phyloP scores from a whole-genome alignment of 2,797 vertebrate genomes.

The Lacerta agilis region DNA sequence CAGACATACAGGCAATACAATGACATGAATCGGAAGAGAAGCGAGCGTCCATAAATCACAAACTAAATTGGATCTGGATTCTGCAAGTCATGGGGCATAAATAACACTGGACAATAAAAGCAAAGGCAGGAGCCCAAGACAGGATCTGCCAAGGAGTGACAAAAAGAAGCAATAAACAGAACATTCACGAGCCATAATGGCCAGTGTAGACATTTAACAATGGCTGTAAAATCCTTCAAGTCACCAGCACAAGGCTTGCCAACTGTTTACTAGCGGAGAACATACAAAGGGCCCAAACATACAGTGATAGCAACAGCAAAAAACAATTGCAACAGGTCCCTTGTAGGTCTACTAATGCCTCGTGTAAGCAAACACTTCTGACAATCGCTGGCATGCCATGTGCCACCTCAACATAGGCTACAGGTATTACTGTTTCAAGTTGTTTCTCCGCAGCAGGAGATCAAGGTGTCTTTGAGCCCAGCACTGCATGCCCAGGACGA shows the following conservation, averaged over 20 bases:
- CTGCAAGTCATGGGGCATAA: background rate
- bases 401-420: background rate
- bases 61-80: background rate
- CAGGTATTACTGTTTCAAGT: too few species aligned
- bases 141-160: background rate
- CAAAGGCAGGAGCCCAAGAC: background rate
- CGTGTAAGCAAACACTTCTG: background rate
- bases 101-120: background rate
- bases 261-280: background rate
- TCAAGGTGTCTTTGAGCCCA: too few species aligned
- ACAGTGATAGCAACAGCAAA: background rate
- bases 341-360: background rate
- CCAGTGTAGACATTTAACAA: background rate
- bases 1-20: rapidly evolving
- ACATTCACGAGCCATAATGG: background rate
- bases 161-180: background rate
- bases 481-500: too few species aligned
- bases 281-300: background rate
- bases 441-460: too few species aligned
- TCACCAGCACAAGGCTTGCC: background rate
- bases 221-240: conserved; percentile 19
- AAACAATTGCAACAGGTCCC: background rate
- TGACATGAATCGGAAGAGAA: rapidly evolving
- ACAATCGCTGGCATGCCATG: background rate
- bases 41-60: background rate